Conservation (phyloP, 2,797 vertebrate species). For the Sebastes aleutianus region DNA sequence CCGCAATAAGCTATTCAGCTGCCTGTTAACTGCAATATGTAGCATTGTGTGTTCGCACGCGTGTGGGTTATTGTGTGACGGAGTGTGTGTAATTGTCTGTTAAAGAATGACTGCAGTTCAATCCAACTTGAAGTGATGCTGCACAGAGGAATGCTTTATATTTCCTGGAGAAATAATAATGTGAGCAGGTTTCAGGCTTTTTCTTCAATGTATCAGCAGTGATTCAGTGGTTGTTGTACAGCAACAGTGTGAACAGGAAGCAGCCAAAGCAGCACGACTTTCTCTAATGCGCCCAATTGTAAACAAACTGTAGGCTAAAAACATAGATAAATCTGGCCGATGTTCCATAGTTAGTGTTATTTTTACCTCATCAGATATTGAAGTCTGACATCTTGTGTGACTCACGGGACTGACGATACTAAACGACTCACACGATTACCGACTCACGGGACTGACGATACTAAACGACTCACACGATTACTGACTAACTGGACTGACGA, state of each 20-base stretch:
- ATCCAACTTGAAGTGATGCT: neutral
- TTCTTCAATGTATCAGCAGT: neutral
- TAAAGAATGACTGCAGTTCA: neutral
- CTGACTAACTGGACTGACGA: too few relatives aligned
- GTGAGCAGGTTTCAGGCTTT: neutral
- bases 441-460: too few relatives aligned
- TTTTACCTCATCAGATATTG: too few relatives aligned
- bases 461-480: too few relatives aligned
- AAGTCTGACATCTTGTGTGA: too few relatives aligned
- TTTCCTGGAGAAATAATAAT: neutral
- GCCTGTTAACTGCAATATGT: conserved; percentile 44
- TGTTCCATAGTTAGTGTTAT: too few relatives aligned
- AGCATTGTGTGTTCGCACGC: conserved; percentile 25
- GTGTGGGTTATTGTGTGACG: conserved; percentile 16
- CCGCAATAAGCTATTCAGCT: conserved; percentile 42
- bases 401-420: too few relatives aligned
- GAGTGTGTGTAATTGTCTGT: conserved; percentile 5
- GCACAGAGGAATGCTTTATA: neutral
- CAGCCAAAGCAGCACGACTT: neutral
- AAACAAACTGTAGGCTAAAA: too few relatives aligned
- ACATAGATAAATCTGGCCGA: too few relatives aligned
- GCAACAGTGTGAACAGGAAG: too few relatives aligned
- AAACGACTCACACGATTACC: too few relatives aligned
- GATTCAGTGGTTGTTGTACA: neutral
- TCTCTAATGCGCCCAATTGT: neutral